Conservation (phyloP, 2,113 vertebrate species). For the Trematomus loennbergii region DNA sequence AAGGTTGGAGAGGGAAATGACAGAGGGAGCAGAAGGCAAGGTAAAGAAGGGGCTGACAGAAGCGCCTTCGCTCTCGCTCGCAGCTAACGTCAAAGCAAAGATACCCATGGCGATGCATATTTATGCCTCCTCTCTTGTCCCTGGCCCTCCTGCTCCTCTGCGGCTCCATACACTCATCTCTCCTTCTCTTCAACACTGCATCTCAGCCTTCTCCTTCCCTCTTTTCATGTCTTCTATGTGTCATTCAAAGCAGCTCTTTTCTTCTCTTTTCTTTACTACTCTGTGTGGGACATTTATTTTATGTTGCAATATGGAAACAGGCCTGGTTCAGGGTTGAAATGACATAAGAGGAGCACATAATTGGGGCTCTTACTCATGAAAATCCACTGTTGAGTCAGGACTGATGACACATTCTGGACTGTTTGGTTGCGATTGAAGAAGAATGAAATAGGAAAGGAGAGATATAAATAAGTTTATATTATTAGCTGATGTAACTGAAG, state of each 20-base stretch:
- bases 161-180: slow-evolving; percentile 18
- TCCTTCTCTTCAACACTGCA: slow-evolving; percentile 37
- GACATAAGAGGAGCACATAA: background rate
- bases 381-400: slow-evolving; percentile 24
- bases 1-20: slow-evolving; percentile 19
- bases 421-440: slow-evolving; percentile 17
- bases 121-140: slow-evolving; percentile 50
- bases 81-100: slow-evolving; percentile 67
- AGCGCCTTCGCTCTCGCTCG: slow-evolving; percentile 41
- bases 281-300: slow-evolving; percentile 52
- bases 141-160: slow-evolving; percentile 22
- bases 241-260: slow-evolving; percentile 19
- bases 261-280: slow-evolving; percentile 6
- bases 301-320: slow-evolving; percentile 50
- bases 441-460: slow-evolving; percentile 25
- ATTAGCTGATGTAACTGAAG: background rate
- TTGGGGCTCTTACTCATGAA: slow-evolving; percentile 32
- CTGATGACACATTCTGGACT: slow-evolving; percentile 27
- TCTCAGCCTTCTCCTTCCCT: slow-evolving; percentile 11
- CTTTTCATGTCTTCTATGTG: slow-evolving; percentile 9
- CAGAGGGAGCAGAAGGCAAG: background rate
- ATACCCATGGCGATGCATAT: slow-evolving; percentile 64
- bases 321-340: slow-evolving; percentile 26
- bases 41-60: slow-evolving; percentile 37
- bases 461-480: slow-evolving; percentile 22